Conservation (phyloP, 2,113 vertebrate genomes). For the Gadus macrocephalus region DNA sequence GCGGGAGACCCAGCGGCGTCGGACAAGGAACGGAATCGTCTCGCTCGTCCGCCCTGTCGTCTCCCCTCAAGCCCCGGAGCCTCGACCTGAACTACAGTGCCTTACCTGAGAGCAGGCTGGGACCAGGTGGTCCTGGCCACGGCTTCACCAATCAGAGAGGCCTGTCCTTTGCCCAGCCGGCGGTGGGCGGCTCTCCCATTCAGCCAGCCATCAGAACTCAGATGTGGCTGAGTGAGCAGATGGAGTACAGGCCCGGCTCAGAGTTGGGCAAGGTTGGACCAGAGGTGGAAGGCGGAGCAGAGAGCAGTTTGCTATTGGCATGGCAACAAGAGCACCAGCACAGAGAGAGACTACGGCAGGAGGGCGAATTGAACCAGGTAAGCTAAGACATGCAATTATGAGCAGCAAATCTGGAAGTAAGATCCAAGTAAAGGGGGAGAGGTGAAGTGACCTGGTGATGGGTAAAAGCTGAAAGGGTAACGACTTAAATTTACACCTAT, state of each 20-base stretch:
- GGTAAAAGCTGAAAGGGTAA: too few relatives aligned
- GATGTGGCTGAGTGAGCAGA: conserved; percentile 94
- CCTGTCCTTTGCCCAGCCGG: conserved; percentile 68
- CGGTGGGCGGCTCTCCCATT: conserved; percentile 77
- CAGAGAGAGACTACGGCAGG: conserved; percentile 60
- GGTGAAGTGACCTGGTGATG: too few relatives aligned
- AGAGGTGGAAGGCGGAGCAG: conserved; percentile 10
- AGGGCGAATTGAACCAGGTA: conserved; percentile 78
- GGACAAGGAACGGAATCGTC: conserved; percentile 58
- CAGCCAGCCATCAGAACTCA: conserved; percentile 87
- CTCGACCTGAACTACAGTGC: conserved; percentile 83
- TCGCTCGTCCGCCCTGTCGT: conserved; percentile 65
- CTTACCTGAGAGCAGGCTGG: conserved; percentile 79
- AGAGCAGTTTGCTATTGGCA: conserved; percentile 42
- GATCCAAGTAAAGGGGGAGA: too few relatives aligned
- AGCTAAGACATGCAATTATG: conserved; percentile 14
- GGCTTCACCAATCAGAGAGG: conserved; percentile 68
- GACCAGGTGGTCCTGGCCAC: conserved; percentile 14
- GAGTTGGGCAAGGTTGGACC: conserved; percentile 36
- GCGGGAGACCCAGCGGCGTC: conserved; percentile 14
- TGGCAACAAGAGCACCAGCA: conserved; percentile 72
- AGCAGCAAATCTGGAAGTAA: too few relatives aligned
- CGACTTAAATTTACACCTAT: too few relatives aligned
- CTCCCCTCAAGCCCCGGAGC: conserved; percentile 74
- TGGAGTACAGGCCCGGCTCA: conserved; percentile 73